These are phyloP conservation scores for Spinibarbus caldwelli DNA, from an alignment of 2,797 vertebrate genomes.

Conservation along the genomic window DNA sequence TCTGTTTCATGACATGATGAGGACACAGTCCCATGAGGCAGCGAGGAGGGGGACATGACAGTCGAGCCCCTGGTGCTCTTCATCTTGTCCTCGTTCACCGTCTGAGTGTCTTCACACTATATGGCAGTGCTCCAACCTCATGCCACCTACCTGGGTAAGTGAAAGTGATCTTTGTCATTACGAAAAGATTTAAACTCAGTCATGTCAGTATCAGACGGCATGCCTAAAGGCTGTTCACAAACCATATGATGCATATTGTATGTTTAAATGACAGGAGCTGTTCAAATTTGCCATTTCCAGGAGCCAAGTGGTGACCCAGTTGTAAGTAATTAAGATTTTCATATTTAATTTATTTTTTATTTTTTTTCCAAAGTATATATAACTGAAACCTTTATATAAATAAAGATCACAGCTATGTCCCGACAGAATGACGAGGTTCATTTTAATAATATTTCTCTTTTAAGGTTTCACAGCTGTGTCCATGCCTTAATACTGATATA, in stretches of 20 bases:
- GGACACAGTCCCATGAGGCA: constrained; percentile 30
- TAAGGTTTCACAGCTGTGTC: background rate
- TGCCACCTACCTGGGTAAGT: constrained; percentile 43
- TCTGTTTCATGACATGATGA: constrained; percentile 66
- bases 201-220: background rate
- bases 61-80: background rate
- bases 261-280: background rate
- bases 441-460: background rate
- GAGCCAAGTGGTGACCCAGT: background rate
- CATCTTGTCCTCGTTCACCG: constrained; percentile 17
- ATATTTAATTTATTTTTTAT: too few species aligned
- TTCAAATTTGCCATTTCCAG: background rate
- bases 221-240: constrained; percentile 5
- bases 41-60: constrained; percentile 24
- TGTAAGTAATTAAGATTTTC: background rate
- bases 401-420: background rate
- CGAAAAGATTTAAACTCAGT: background rate
- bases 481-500: background rate
- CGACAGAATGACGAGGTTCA: background rate
- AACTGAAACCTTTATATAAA: too few species aligned
- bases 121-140: constrained; percentile 20
- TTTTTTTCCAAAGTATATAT: background rate
- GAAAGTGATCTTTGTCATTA: constrained; percentile 28
- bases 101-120: constrained; percentile 12
- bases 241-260: background rate